Evolutionary conservation across 1,140 invertebrate species (phyloP), one percentile per base, ranked within the genome.

Genomic region (Euglossa dilemma): DNA sequence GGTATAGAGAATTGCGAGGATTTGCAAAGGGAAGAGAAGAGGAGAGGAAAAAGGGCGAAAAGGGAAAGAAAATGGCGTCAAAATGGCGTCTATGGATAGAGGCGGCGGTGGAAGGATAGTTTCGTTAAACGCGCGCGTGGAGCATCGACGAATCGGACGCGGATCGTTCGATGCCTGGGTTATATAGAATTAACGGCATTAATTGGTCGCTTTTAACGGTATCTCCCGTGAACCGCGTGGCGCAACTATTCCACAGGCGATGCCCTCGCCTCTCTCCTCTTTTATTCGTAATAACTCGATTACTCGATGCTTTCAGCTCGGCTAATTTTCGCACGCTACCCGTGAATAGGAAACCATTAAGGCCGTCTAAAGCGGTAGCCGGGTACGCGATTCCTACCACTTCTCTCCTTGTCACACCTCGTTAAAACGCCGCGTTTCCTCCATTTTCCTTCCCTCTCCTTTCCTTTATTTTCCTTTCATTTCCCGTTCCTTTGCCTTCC

Each of bases 121-220:
- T 20, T 11, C 12, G 16, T 23, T 23, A 56, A 56, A 74, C 6
- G 11, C 50, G 36, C 36, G n/a, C n/a, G n/a, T n/a, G n/a, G 59
- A 80, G 80, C 50, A 54, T 61, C 54, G 66, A 61, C 70, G n/a
- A 66, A 75, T 80, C 82, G 72, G 61, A 28, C 47, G 64, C 59
- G 70, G 45, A 74, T 67, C 66, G 63, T 80, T 85, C 79, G 70
- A 74, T 63, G 59, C 66, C 78, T 76, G 80, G 78, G 82, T 70
- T 90, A 91, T 36, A 36, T 85, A 89, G 85, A 92, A 92, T 93
- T 93, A 92, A 86, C 86, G 78, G 85, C 90, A 90, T 91, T 91
- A 93, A 93, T 92, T 92, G 91, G 80, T 77, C 86, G 92, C 92
- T 93, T 92, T 92, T 92, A 93, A 91, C 84, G 87, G 81, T 84